Conservation (phyloP, 2,797 vertebrate genomes). For the Urosaurus nigricauda region DNA sequence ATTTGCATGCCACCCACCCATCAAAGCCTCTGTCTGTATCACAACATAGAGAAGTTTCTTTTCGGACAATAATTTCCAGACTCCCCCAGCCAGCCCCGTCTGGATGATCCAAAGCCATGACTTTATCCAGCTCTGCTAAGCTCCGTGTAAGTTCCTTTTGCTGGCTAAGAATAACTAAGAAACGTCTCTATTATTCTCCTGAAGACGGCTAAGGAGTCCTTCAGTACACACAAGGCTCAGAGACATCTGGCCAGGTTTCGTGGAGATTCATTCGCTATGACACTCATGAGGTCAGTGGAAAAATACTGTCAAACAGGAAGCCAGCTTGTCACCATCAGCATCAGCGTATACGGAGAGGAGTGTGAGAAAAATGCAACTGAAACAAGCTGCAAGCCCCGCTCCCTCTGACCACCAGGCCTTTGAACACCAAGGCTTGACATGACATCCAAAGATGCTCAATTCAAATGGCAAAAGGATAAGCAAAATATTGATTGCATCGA, state of each 20-base stretch:
- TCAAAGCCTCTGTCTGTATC: neutral
- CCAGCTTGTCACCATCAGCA: neutral
- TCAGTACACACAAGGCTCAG: neutral
- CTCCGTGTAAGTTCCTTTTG: neutral
- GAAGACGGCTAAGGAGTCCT: neutral
- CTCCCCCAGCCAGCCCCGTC: neutral
- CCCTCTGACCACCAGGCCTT: neutral
- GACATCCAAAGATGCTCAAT: neutral
- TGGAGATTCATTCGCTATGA: neutral
- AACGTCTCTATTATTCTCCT: neutral
- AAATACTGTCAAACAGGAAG: constrained; percentile 16
- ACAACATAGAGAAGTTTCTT: neutral
- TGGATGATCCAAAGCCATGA: too few species aligned
- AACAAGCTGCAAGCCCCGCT: neutral
- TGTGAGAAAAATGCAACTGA: neutral
- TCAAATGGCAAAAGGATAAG: too few species aligned
- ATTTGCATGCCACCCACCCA: neutral
- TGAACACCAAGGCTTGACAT: too few species aligned
- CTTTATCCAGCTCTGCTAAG: too few species aligned
- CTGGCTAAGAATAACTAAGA: neutral
- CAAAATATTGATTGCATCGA: neutral
- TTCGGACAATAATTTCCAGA: neutral
- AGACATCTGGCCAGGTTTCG: neutral
- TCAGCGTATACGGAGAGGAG: neutral
- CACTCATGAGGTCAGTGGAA: neutral